A percentile compares a stretch with the other conserved stretches of the same genome.
phyloP scores from a whole-genome alignment of 1,140 invertebrate genomes.

The Trypoxylus dichotomus region DNA sequence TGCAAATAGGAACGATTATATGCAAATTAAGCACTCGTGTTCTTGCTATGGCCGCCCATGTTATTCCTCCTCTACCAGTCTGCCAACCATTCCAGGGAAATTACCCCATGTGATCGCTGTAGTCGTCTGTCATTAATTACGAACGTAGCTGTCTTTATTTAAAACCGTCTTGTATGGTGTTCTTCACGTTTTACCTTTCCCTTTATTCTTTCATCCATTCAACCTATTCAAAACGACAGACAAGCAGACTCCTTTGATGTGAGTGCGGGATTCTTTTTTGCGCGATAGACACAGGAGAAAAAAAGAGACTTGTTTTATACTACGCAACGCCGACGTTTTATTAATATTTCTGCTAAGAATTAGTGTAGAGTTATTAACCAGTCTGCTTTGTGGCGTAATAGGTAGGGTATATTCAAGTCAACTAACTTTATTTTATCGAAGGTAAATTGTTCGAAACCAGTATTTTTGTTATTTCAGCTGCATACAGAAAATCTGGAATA shows the following conservation, averaged over 20 bases:
- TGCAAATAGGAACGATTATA: slow-evolving; percentile 7
- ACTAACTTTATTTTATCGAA: no score
- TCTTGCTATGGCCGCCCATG: not conserved
- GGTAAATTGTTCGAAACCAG: no score
- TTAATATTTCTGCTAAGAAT: not conserved
- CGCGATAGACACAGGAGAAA: not conserved
- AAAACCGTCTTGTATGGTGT: not conserved
- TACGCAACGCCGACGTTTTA: not conserved
- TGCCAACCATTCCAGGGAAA: not conserved
- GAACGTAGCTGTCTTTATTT: not conserved
- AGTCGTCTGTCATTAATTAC: slow-evolving; percentile 1
- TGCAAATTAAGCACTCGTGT: not conserved
- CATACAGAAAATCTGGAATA: no score
- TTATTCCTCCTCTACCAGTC: not conserved
- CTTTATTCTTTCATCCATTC: not conserved
- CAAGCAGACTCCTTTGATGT: not conserved
- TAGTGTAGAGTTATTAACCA: not conserved
- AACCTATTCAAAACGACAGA: not conserved
- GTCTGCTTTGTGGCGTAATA: not conserved
- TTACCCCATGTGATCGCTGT: not conserved
- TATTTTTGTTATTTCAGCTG: no score
- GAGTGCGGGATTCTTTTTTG: not conserved
- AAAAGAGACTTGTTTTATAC: not conserved
- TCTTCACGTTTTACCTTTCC: not conserved
- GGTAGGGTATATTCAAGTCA: no score